Evolutionary conservation across 2,113 vertebrate species (phyloP).

Genomic region (Dolichallabes microphthalmus): DNA sequence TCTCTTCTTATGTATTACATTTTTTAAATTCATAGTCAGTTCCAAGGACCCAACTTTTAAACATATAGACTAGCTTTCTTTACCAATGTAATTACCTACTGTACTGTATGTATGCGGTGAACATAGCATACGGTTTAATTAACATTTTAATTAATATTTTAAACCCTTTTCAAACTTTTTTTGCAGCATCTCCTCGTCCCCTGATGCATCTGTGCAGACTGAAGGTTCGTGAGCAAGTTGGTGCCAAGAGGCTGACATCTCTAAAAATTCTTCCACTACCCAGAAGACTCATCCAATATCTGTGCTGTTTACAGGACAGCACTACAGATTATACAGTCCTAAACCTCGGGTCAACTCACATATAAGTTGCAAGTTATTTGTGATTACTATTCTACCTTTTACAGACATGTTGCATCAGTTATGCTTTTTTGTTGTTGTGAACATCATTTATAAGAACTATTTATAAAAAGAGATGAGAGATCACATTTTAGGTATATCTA

Average conservation of each 20-base stretch:
- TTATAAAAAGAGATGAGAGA: slow-evolving; percentile 16
- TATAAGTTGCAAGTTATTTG: background rate
- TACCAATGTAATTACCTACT: background rate
- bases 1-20: background rate
- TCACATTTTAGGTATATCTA: background rate
- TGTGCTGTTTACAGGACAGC: slow-evolving; percentile 68
- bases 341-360: background rate
- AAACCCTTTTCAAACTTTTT: slow-evolving; percentile 20
- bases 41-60: background rate
- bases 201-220: slow-evolving; percentile 88
- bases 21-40: background rate
- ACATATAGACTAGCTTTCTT: background rate
- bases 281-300: slow-evolving; percentile 79
- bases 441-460: slow-evolving; percentile 3
- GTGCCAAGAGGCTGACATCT: slow-evolving; percentile 75
- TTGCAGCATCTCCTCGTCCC: slow-evolving; percentile 82
- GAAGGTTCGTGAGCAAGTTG: slow-evolving; percentile 79
- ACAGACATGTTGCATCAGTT: background rate
- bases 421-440: background rate
- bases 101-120: background rate
- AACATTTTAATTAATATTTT: slow-evolving; percentile 3
- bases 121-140: background rate
- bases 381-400: background rate
- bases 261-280: slow-evolving; percentile 84
- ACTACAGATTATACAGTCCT: slow-evolving; percentile 25